Conservation (phyloP, 1,140 invertebrate genomes). For the Bombus cullumanus region DNA sequence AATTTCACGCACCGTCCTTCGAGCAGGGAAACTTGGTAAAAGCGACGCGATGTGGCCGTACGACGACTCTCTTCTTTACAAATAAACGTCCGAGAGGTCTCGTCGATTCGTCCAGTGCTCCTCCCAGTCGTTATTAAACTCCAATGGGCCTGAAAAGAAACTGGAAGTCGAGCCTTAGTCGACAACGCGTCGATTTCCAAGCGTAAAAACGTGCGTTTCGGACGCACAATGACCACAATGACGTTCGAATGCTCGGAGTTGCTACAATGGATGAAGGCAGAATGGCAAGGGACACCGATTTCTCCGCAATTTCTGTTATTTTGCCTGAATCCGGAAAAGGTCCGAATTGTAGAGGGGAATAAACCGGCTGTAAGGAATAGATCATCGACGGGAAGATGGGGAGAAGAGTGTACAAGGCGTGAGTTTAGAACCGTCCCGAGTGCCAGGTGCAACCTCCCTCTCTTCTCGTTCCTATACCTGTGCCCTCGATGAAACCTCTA, state of each 20-base stretch:
- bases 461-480: conserved; percentile 53
- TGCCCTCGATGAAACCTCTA: conserved; percentile 25
- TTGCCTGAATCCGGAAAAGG: conserved; percentile 15
- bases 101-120: conserved; percentile 9
- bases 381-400: conserved; percentile 24
- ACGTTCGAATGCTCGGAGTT: neutral
- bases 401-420: conserved; percentile 52
- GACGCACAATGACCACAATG: conserved; percentile 39
- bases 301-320: conserved; percentile 61
- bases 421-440: conserved; percentile 40
- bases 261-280: conserved; percentile 21
- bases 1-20: conserved; percentile 33
- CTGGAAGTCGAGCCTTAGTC: conserved; percentile 35
- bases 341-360: conserved; percentile 21
- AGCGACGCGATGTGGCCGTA: conserved; percentile 20
- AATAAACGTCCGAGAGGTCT: conserved; percentile 38
- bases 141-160: conserved; percentile 44
- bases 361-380: conserved; percentile 50
- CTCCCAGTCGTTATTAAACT: conserved; percentile 61
- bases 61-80: neutral
- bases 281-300: conserved; percentile 34
- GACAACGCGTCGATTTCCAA: conserved; percentile 16
- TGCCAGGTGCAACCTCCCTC: conserved; percentile 57
- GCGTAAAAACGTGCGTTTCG: conserved; percentile 28
- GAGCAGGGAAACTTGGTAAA: conserved; percentile 35